Conservation (phyloP, 37 sponge, comb jelly and placozoan species). For the Corticium candelabrum region DNA sequence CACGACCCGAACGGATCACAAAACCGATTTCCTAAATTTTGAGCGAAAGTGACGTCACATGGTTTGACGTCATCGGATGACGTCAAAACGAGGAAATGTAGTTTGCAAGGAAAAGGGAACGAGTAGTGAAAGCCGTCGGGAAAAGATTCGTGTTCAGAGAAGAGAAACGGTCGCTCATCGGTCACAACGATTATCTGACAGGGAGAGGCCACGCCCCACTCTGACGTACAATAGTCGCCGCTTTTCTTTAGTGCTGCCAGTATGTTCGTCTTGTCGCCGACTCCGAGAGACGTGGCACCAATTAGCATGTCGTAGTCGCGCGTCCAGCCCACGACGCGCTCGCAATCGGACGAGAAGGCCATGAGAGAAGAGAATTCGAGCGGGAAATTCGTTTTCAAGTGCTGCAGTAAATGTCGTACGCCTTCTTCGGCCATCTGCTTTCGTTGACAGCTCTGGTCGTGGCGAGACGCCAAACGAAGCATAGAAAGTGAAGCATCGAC, state of each 20-base stretch:
- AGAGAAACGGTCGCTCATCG: slow-evolving; percentile 23
- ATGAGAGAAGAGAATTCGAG: slow-evolving; percentile 47
- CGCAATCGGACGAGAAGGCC: slow-evolving; percentile 58
- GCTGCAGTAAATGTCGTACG: slow-evolving; percentile 39
- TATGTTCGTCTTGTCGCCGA: slow-evolving; percentile 55
- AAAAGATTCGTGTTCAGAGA: slow-evolving; percentile 7
- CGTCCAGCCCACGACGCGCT: slow-evolving; percentile 51
- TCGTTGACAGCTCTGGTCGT: slow-evolving; percentile 10
- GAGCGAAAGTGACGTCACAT: not conserved
- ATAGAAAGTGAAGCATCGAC: slow-evolving; percentile 80
- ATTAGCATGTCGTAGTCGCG: slow-evolving; percentile 42
- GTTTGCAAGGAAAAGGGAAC: slow-evolving; percentile 52
- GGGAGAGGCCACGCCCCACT: slow-evolving; percentile 60
- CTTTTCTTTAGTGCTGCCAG: slow-evolving; percentile 26
- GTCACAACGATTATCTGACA: slow-evolving; percentile 69
- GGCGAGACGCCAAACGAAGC: slow-evolving; percentile 35
- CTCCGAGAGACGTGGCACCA: slow-evolving; percentile 5
- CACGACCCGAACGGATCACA: slow-evolving; percentile 18
- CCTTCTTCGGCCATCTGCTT: slow-evolving; percentile 43
- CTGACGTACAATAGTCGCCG: slow-evolving; percentile 30
- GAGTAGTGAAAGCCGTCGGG: not conserved
- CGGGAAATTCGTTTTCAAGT: slow-evolving; percentile 29
- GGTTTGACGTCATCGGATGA: slow-evolving; percentile 34
- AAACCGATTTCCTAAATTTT: too few relatives aligned
- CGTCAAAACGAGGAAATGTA: slow-evolving; percentile 54